Percentiles rank a stretch among this genome's conserved stretches.
These are phyloP conservation scores for Ailurus styani DNA, from an alignment of 2,113 vertebrate species.

Conservation along the genomic window DNA sequence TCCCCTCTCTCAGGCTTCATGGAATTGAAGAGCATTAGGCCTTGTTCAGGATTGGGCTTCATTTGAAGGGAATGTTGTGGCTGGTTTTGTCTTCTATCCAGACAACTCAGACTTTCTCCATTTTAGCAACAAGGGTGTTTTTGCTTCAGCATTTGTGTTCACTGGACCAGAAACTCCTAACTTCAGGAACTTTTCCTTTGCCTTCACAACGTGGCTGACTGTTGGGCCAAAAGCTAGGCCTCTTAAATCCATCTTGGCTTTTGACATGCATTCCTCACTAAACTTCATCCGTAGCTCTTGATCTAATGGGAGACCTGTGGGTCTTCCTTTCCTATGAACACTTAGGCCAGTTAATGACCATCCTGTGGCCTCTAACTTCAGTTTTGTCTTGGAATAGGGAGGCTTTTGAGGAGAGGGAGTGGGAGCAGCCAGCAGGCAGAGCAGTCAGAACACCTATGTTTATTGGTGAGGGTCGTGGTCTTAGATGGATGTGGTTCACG, in stretches of 20 bases:
- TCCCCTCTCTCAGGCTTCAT: not conserved
- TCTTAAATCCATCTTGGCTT: not conserved
- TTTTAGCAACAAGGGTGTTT: not conserved
- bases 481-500: not conserved
- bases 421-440: not conserved
- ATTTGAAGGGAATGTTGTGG: not conserved
- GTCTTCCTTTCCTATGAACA: not conserved
- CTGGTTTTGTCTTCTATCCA: not conserved
- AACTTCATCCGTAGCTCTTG: not conserved
- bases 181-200: not conserved
- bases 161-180: not conserved
- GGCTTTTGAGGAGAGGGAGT: not conserved
- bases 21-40: not conserved
- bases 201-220: not conserved
- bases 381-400: not conserved
- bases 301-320: not conserved
- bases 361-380: not conserved
- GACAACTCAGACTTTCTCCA: not conserved
- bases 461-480: not conserved
- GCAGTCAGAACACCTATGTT: not conserved
- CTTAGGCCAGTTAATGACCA: not conserved
- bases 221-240: not conserved
- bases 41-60: not conserved
- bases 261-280: not conserved
- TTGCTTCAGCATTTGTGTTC: not conserved